Percentiles rank a stretch among this genome's conserved stretches.
phyloP scores from a whole-genome alignment of 2,113 vertebrate species.

The Epinephelus lanceolatus region DNA sequence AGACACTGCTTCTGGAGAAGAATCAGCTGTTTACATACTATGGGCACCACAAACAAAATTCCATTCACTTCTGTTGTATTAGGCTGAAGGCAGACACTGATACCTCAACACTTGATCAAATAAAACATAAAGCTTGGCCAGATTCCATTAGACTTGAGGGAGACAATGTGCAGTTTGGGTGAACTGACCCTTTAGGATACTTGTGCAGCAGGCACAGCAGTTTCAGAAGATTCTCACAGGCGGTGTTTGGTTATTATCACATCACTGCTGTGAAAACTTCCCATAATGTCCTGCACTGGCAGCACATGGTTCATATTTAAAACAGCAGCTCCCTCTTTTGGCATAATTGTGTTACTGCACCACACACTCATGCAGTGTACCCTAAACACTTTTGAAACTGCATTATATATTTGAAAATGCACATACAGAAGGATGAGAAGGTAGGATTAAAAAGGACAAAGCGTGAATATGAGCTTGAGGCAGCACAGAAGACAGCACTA shows the following conservation, averaged over 20 bases:
- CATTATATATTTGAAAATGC: background rate
- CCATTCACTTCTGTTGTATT: background rate
- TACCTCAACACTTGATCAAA: background rate
- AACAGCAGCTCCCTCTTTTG: constrained; percentile 77
- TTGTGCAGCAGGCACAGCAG: background rate
- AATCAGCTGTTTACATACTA: background rate
- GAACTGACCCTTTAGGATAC: background rate
- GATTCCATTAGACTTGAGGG: background rate
- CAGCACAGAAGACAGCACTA: too few relatives aligned
- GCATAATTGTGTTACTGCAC: constrained; percentile 5
- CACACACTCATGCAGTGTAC: too few relatives aligned
- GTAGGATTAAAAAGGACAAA: background rate
- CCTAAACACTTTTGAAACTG: background rate
- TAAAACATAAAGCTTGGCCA: background rate
- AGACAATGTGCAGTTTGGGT: background rate
- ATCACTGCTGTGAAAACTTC: background rate
- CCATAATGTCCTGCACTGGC: too few relatives aligned
- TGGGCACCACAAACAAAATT: background rate
- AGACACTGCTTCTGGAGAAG: background rate
- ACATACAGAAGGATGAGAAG: background rate
- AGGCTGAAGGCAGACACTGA: background rate
- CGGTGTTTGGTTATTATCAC: background rate
- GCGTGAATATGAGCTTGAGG: too few relatives aligned
- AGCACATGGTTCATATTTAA: background rate
- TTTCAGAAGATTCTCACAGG: background rate